These are phyloP conservation scores for Typhlichthys eigenmanni DNA, from an alignment of 2,797 vertebrate species.

Conservation along the genomic window DNA sequence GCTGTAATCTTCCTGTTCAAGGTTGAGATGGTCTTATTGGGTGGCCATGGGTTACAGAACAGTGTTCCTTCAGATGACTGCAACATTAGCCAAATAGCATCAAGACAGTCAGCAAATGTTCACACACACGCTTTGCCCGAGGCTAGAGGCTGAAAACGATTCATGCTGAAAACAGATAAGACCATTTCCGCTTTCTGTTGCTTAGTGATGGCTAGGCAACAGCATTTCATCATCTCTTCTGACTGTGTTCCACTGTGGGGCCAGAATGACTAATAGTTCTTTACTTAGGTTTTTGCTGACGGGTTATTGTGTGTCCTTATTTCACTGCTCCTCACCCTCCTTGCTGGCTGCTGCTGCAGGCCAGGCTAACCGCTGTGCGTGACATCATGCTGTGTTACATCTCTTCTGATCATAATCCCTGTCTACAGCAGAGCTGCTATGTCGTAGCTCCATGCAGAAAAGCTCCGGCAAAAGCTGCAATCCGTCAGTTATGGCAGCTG, in stretches of 20 bases:
- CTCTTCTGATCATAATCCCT: not conserved
- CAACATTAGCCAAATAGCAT: not conserved
- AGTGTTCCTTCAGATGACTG: not conserved
- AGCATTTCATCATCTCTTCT: too few relatives aligned
- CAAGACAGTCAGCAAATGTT: not conserved
- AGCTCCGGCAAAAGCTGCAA: too few relatives aligned
- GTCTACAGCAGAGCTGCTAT: too few relatives aligned
- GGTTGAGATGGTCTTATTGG: too few relatives aligned
- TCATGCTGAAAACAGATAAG: too few relatives aligned
- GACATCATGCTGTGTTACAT: not conserved
- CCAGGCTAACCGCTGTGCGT: not conserved
- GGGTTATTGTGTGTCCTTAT: too few relatives aligned
- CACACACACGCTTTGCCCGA: not conserved
- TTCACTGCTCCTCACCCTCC: not conserved
- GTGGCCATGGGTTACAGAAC: too few relatives aligned
- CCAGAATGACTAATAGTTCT: constrained; percentile 3
- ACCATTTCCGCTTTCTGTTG: too few relatives aligned
- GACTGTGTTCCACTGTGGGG: constrained; percentile 23
- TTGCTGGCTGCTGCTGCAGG: not conserved
- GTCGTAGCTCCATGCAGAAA: too few relatives aligned
- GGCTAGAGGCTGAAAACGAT: not conserved
- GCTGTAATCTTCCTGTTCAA: too few relatives aligned
- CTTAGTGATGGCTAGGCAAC: too few relatives aligned
- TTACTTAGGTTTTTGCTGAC: too few relatives aligned
- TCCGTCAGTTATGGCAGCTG: not conserved